Conservation (phyloP, 2,797 vertebrate genomes). For the Rhincodon typus region DNA sequence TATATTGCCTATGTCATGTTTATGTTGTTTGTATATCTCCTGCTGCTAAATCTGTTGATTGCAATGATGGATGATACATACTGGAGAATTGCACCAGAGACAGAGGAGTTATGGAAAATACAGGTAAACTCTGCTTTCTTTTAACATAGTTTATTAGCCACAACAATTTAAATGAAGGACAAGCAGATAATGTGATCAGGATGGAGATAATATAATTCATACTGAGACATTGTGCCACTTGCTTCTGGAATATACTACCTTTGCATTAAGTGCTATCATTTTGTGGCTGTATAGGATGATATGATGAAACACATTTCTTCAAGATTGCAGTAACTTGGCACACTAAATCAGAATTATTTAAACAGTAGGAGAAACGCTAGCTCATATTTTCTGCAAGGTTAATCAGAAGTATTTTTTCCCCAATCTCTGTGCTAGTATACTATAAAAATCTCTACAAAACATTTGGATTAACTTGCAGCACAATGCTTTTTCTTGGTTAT, state of each 20-base stretch:
- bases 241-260: neutral
- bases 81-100: conserved; percentile 39
- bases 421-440: neutral
- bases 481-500: neutral
- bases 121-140: neutral
- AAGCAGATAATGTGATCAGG: neutral
- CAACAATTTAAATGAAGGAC: neutral
- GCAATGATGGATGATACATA: conserved; percentile 42
- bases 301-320: neutral
- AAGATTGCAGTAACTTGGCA: neutral
- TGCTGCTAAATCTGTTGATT: conserved; percentile 39
- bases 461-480: too few species aligned
- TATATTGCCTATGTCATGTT: conserved; percentile 39
- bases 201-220: neutral
- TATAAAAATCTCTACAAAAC: too few species aligned
- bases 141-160: neutral
- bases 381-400: neutral
- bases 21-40: conserved; percentile 39
- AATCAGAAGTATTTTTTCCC: neutral
- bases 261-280: neutral
- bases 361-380: neutral
- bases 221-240: neutral
- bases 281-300: neutral
- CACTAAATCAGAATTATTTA: neutral
- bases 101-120: conserved; percentile 39